phyloP scores from a whole-genome alignment of 2,888 invertebrate species.

The Trichogramma dendrolimi region DNA sequence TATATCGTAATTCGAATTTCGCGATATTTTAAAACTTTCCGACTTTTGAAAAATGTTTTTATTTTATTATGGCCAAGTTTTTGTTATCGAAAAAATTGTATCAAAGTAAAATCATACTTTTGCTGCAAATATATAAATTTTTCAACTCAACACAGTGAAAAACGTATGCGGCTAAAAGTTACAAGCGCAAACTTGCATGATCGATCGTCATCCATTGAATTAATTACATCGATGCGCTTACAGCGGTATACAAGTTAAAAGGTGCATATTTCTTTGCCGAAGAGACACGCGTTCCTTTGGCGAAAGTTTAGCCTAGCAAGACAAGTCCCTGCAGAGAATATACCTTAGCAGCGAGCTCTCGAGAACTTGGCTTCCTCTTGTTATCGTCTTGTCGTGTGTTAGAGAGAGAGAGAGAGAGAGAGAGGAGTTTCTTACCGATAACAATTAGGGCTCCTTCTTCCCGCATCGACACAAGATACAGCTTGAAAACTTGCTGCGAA shows the following conservation, averaged over 20 bases:
- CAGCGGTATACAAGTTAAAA: constrained; percentile 19
- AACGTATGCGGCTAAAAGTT: too few relatives aligned
- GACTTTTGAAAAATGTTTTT: too few relatives aligned
- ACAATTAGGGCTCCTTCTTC: constrained; percentile 44
- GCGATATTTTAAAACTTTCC: too few relatives aligned
- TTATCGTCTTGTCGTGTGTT: constrained; percentile 37
- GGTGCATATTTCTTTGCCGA: constrained; percentile 17
- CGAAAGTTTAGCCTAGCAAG: constrained; percentile 7
- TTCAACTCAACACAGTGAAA: too few relatives aligned
- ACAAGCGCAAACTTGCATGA: neutral
- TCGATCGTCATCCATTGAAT: constrained; percentile 9
- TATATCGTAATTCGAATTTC: too few relatives aligned
- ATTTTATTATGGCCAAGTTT: too few relatives aligned
- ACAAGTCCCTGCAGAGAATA: constrained; percentile 19
- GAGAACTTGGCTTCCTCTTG: constrained; percentile 31
- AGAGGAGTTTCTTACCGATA: constrained; percentile 45
- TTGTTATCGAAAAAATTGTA: too few relatives aligned
- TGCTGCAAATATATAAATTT: too few relatives aligned
- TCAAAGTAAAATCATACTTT: too few relatives aligned
- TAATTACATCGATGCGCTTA: constrained; percentile 14
- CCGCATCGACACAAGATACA: constrained; percentile 42
- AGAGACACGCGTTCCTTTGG: neutral
- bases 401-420: too few relatives aligned
- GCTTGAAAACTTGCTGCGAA: constrained; percentile 37
- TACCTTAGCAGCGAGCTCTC: constrained; percentile 13